These are phyloP conservation scores for Bujurquina vittata DNA, from an alignment of 2,113 vertebrate species.

Conservation along the genomic window DNA sequence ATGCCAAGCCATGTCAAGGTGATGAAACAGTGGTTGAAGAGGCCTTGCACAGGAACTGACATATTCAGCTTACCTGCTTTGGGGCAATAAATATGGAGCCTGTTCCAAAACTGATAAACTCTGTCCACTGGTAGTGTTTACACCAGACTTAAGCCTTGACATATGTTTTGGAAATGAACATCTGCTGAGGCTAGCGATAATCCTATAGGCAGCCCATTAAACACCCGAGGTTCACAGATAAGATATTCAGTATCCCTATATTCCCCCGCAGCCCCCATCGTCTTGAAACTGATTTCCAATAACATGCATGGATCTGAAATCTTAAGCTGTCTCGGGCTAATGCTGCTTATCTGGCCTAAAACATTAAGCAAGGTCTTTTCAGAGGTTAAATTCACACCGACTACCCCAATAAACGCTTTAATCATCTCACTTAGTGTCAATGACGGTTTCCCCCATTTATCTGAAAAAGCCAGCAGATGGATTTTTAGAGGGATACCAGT, in stretches of 20 bases:
- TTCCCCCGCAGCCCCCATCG: conserved; percentile 58
- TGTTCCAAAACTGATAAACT: conserved; percentile 78
- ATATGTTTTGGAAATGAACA: conserved; percentile 80
- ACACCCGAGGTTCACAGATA: conserved; percentile 74
- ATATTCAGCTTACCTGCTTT: conserved; percentile 64
- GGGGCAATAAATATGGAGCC: conserved; percentile 64
- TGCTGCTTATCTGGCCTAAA: conserved; percentile 78
- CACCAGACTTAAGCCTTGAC: conserved; percentile 76
- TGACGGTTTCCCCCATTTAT: conserved; percentile 59
- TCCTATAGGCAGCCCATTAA: conserved; percentile 77
- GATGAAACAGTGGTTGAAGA: conserved; percentile 36
- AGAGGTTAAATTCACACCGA: conserved; percentile 60
- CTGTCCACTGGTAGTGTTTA: conserved; percentile 76
- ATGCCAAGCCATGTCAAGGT: conserved; percentile 49
- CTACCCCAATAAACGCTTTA: conserved; percentile 63
- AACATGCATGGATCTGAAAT: conserved; percentile 64
- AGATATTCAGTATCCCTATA: conserved; percentile 68
- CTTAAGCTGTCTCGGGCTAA: conserved; percentile 70
- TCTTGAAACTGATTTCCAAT: conserved; percentile 72
- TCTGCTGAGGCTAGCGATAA: conserved; percentile 76
- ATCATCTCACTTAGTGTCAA: conserved; percentile 70
- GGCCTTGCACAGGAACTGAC: conserved; percentile 40
- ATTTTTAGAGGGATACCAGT: conserved; percentile 35
- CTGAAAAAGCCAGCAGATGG: conserved; percentile 71
- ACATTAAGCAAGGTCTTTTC: conserved; percentile 72